A percentile compares a stretch with the other conserved stretches of the same genome.
phyloP scores from a whole-genome alignment of 1,140 invertebrate genomes.

The Hycleus cichorii region DNA sequence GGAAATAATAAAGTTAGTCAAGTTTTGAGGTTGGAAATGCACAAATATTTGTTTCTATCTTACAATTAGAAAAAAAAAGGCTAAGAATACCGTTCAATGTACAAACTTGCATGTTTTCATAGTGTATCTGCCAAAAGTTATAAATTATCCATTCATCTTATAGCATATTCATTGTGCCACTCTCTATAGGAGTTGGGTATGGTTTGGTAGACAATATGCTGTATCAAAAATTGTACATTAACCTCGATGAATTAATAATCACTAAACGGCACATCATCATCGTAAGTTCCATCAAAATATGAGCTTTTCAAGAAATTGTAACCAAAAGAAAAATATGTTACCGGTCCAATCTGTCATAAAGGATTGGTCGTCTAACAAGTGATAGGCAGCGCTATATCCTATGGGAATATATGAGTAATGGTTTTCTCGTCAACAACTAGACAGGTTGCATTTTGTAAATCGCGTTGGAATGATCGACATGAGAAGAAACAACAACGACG shows the following conservation, averaged over 20 bases:
- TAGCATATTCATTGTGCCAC: too few species aligned
- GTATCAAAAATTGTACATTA: neutral
- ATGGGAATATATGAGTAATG: slow-evolving; percentile 32
- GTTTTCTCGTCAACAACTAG: slow-evolving; percentile 24
- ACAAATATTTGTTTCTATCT: too few species aligned
- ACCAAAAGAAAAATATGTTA: slow-evolving; percentile 28
- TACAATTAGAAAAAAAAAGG: too few species aligned
- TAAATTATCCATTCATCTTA: too few species aligned
- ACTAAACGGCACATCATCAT: slow-evolving; percentile 27
- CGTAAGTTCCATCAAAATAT: neutral
- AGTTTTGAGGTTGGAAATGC: too few species aligned
- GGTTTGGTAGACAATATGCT: too few species aligned
- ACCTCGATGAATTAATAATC: slow-evolving; percentile 24
- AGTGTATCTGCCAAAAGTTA: too few species aligned
- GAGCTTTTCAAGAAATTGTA: slow-evolving; percentile 22
- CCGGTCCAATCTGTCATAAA: slow-evolving; percentile 32
- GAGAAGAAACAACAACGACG: slow-evolving; percentile 1
- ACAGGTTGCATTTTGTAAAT: slow-evolving; percentile 16
- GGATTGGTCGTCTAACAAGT: slow-evolving; percentile 33
- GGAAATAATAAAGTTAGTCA: too few species aligned
- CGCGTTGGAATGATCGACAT: slow-evolving; percentile 2
- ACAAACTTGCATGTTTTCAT: too few species aligned
- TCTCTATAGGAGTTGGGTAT: too few species aligned
- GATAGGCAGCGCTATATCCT: slow-evolving; percentile 27
- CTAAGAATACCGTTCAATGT: too few species aligned